phyloP scores from a whole-genome alignment of 2,888 invertebrate genomes.

The Luffia ferchaultella region DNA sequence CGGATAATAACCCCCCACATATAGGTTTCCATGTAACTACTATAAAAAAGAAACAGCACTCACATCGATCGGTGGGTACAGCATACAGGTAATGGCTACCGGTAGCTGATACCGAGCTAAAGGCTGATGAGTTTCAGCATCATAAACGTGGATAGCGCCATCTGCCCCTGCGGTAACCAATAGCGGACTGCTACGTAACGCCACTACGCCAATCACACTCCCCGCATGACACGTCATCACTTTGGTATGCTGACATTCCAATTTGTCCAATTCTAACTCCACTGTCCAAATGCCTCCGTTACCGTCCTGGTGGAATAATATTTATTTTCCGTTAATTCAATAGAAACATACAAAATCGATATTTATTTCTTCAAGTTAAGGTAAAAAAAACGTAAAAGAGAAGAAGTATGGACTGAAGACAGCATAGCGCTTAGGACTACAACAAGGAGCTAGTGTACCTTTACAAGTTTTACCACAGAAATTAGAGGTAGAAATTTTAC shows the following conservation, averaged over 20 bases:
- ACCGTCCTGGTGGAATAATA: conserved; percentile 70
- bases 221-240: conserved; percentile 81
- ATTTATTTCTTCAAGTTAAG: conserved; percentile 2
- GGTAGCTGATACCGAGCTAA: conserved; percentile 66
- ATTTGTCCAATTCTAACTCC: conserved; percentile 51
- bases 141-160: conserved; percentile 77
- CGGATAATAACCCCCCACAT: no score
- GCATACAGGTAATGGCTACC: conserved; percentile 60
- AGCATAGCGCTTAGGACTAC: no score
- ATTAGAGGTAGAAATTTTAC: no score
- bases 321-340: no score
- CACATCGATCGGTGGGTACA: conserved; percentile 78
- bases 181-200: conserved; percentile 74
- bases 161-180: conserved; percentile 77
- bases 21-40: no score
- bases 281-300: conserved; percentile 76
- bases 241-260: conserved; percentile 42
- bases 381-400: conserved; percentile 7
- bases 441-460: no score
- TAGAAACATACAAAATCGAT: background rate
- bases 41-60: no score
- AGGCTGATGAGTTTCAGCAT: conserved; percentile 68
- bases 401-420: conserved; percentile 5
- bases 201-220: conserved; percentile 71
- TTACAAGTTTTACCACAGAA: no score